Evolutionary conservation across 2,113 vertebrate genomes (phyloP), one percentile per base, ranked within the genome.

Genomic region (Narcine bancroftii): DNA sequence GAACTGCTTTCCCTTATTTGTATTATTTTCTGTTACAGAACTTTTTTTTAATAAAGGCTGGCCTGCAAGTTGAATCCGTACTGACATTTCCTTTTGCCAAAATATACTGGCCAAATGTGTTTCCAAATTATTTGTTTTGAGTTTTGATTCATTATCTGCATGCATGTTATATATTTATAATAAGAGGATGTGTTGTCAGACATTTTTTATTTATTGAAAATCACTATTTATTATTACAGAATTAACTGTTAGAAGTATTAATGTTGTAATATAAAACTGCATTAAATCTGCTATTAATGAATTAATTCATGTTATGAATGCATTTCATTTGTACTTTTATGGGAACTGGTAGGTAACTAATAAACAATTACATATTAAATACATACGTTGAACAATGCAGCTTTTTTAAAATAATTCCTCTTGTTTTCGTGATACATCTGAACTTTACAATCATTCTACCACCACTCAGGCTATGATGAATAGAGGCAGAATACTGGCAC

Each of bases 101-200:
- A 26, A 45, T 65, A 6, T 39, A n/a, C 24, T 66, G 24, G 60
- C 6, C 66, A 6, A 65, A 21, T 39, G 19, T 42, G 65, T 65
- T 66, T 89, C 85, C 63, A 39, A 39, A 65, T 89, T 89, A 89
- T 33, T 89, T 39, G 39, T 63, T 89, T 66, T 91, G 39, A 39
- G 33, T 47, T 26, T 17, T 29, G 21, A 47, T 45, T 69, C 66
- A 91, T 89, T 17, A 66, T 24, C 36, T 66, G 36, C 19, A 11
- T 65, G 60, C 3, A 60, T 87, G 2, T 7, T 36, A 87, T 19
- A 87, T 60, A 36, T 21, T 47, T n/a, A n/a, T n/a, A 53, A 56
- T 85, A 17, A 85, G 50, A 6, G 87, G 69, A 69, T 15, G 2
- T 17, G 60, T 36, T 1, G 36, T 66, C 6, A 39, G 29, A 53